These are phyloP conservation scores for Drosophila albomicans DNA, from an alignment of 1,140 invertebrate species.

Conservation along the genomic window DNA sequence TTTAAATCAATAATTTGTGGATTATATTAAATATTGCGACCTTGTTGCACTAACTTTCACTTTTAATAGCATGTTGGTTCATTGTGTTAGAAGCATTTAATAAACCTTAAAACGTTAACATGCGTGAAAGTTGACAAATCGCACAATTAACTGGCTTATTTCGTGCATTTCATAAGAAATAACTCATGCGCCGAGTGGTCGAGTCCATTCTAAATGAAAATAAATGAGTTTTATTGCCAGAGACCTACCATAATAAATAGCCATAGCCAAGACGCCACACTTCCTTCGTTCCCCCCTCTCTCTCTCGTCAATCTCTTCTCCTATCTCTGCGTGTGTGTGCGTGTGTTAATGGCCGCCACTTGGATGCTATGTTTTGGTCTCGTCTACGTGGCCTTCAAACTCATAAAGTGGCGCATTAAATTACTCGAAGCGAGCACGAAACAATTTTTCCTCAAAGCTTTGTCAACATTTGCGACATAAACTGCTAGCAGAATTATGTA, in stretches of 20 bases:
- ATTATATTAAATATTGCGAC: too few relatives aligned
- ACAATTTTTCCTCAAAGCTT: conserved; percentile 38
- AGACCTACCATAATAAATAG: conserved; percentile 62
- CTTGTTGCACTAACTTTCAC: not conserved
- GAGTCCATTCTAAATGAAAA: conserved; percentile 68
- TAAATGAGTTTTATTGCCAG: conserved; percentile 60
- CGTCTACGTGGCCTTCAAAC: conserved; percentile 57
- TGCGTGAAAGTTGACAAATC: conserved; percentile 65
- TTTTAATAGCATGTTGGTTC: not conserved
- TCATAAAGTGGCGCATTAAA: conserved; percentile 65
- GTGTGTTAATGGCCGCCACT: conserved; percentile 32
- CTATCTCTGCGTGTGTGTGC: not conserved
- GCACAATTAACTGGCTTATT: conserved; percentile 75
- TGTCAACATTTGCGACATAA: conserved; percentile 47
- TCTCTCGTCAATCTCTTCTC: not conserved
- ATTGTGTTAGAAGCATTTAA: conserved; percentile 34
- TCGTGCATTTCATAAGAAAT: conserved; percentile 51
- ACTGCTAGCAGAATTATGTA: conserved; percentile 42
- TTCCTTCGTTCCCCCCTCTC: not conserved
- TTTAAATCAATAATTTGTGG: too few relatives aligned
- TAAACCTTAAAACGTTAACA: conserved; percentile 24
- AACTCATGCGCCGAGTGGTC: conserved; percentile 51
- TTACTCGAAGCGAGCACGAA: conserved; percentile 59
- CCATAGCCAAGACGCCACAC: conserved; percentile 29
- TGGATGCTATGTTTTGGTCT: conserved; percentile 16